Conservation (phyloP, 1,140 invertebrate species). For the Zeugodacus cucurbitae region DNA sequence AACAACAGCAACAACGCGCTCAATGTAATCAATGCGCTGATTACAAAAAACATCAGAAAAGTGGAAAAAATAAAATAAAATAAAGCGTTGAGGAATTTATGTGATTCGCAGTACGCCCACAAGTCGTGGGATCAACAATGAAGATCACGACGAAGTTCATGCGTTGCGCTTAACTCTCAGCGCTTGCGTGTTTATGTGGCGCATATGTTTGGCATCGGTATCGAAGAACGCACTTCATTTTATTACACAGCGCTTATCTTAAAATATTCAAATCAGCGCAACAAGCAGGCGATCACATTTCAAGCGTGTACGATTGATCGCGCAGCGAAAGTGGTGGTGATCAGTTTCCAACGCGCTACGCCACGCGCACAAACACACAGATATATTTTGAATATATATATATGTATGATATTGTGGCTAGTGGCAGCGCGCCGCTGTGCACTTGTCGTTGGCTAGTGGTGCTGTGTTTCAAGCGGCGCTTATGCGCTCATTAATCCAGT, state of each 20-base stretch:
- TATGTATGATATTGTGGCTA: not conserved
- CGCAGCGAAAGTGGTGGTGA: not conserved
- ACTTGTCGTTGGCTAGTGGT: not conserved
- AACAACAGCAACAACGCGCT: not conserved
- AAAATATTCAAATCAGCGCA: constrained; percentile 17
- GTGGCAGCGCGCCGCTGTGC: not conserved
- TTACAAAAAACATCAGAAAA: not conserved
- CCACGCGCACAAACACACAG: not conserved
- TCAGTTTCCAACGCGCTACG: not conserved
- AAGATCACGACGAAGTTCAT: not conserved
- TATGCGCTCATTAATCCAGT: constrained; percentile 27
- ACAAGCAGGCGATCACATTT: constrained; percentile 22
- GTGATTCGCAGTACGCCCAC: not conserved
- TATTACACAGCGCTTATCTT: constrained; percentile 23
- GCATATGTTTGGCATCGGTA: not conserved
- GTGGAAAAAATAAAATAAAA: not conserved
- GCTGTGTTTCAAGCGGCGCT: constrained; percentile 12
- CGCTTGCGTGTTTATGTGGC: not conserved
- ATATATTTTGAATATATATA: too few relatives aligned
- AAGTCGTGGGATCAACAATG: not conserved
- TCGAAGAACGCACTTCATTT: not conserved
- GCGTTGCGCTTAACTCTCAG: not conserved
- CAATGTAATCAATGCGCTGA: constrained; percentile 4
- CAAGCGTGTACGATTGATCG: not conserved
- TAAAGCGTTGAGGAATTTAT: constrained; percentile 7